These are phyloP conservation scores for Parnassius mnemosyne DNA, from an alignment of 2,888 invertebrate species.

Conservation along the genomic window DNA sequence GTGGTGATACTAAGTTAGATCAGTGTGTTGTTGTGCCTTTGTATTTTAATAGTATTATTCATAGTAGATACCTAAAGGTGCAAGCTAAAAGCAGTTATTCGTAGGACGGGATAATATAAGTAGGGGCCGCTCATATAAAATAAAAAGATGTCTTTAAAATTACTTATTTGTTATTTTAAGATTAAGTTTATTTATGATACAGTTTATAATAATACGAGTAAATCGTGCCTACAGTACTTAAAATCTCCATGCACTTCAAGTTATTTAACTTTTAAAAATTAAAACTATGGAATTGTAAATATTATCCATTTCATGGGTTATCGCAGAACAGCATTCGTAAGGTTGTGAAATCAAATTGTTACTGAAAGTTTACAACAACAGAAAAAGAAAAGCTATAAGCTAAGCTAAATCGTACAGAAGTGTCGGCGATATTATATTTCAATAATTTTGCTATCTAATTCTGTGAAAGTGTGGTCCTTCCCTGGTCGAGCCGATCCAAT, in stretches of 20 bases:
- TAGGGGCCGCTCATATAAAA: too few species aligned
- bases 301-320: constrained; percentile 44
- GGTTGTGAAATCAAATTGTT: background rate
- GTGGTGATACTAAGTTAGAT: constrained; percentile 26
- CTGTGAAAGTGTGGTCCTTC: too few species aligned
- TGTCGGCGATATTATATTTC: too few species aligned
- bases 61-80: constrained; percentile 22
- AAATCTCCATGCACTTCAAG: constrained; percentile 30
- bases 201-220: constrained; percentile 5
- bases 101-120: background rate
- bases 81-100: constrained; percentile 22
- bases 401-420: too few species aligned
- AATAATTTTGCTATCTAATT: too few species aligned
- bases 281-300: background rate
- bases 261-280: constrained; percentile 2
- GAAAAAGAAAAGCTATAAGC: too few species aligned
- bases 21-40: constrained; percentile 22
- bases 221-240: constrained; percentile 19
- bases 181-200: background rate
- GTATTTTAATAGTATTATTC: constrained; percentile 13
- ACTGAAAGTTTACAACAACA: too few species aligned
- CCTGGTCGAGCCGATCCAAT: too few species aligned
- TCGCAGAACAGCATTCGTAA: constrained; percentile 17
- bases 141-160: constrained; percentile 1
- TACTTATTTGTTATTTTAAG: constrained; percentile 7